phyloP scores from a whole-genome alignment of 2,888 invertebrate genomes.

The Oligia latruncula region DNA sequence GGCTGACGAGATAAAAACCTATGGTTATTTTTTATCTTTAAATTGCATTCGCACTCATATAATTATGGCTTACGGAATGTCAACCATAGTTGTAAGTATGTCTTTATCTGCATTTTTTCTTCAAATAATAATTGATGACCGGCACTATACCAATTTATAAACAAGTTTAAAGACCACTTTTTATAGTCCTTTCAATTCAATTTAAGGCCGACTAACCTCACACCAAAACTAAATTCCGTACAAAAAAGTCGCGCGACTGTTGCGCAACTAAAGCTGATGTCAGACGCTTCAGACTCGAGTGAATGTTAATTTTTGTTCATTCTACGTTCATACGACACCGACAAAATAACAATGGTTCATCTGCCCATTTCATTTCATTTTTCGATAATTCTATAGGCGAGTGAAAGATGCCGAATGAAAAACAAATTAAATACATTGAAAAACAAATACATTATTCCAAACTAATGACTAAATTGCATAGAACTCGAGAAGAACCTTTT shows the following conservation, averaged over 20 bases:
- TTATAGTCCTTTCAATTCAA: constrained; percentile 21
- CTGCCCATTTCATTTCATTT: neutral
- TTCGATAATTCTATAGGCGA: neutral
- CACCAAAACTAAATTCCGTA: neutral
- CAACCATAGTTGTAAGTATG: neutral
- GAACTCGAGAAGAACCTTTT: neutral
- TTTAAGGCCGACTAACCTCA: constrained; percentile 23
- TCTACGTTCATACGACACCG: no score
- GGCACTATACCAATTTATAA: constrained; percentile 19
- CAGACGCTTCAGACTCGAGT: neutral
- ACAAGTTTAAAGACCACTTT: constrained; percentile 35
- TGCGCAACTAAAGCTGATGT: constrained; percentile 23
- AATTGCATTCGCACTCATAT: neutral
- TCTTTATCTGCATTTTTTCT: constrained; percentile 16
- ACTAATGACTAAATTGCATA: neutral
- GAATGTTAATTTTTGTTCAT: neutral
- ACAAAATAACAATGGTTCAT: neutral
- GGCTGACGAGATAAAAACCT: neutral
- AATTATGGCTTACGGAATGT: neutral
- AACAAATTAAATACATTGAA: neutral
- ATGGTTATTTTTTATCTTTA: neutral
- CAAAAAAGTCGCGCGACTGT: constrained; percentile 17
- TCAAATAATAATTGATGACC: constrained; percentile 13
- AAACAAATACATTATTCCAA: no score
- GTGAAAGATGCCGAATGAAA: neutral